Conservation (phyloP, 2,888 invertebrate genomes). For the Heliconius ismenius region DNA sequence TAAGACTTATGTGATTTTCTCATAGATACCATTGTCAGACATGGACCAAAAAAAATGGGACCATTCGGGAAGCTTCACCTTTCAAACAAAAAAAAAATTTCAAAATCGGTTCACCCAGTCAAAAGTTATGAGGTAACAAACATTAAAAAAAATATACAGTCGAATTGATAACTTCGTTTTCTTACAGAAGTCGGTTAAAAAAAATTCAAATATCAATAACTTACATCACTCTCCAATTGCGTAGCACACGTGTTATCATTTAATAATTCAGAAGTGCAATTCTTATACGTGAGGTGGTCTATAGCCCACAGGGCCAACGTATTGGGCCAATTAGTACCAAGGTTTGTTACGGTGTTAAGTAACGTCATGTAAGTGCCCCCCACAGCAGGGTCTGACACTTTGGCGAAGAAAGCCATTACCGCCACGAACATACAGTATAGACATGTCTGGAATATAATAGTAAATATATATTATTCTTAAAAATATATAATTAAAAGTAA, state of each 20-base stretch:
- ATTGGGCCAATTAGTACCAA: conserved; percentile 99
- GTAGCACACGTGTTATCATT: conserved; percentile 85
- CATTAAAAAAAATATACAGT: too few relatives aligned
- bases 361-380: conserved; percentile 99
- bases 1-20: too few relatives aligned
- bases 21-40: too few relatives aligned
- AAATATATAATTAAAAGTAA: neutral
- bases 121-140: too few relatives aligned
- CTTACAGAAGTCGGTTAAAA: too few relatives aligned
- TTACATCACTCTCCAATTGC: conserved; percentile 84
- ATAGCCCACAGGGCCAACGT: conserved; percentile 95
- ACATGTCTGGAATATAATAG: conserved; percentile 85
- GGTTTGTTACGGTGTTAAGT: conserved; percentile 96
- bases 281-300: conserved; percentile 91
- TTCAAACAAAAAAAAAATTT: too few relatives aligned
- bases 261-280: conserved; percentile 80
- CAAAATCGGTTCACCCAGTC: too few relatives aligned
- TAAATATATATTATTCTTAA: conserved; percentile 1
- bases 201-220: conserved; percentile 41
- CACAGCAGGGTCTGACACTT: conserved; percentile 96
- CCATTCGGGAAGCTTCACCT: too few relatives aligned
- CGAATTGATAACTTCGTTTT: too few relatives aligned
- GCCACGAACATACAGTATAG: conserved; percentile 98
- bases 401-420: conserved; percentile 98
- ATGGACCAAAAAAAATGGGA: too few relatives aligned